Percentiles rank a stretch among this genome's conserved stretches.
Conservation (phyloP, 2,888 invertebrate species). For the Dasysyrphus albostriatus region DNA sequence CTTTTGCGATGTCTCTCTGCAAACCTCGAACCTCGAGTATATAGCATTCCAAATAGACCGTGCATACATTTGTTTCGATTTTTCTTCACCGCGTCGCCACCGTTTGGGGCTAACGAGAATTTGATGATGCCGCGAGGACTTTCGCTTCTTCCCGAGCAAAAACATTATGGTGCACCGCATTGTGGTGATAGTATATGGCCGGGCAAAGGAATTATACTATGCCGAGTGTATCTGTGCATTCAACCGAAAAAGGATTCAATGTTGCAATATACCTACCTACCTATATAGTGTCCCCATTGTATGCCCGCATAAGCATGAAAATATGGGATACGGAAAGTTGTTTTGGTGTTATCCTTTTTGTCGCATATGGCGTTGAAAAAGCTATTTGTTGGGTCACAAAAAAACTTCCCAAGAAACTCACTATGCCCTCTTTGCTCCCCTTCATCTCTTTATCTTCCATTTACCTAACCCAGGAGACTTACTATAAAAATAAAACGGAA, state of each 20-base stretch:
- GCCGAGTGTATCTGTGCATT: slow-evolving; percentile 66
- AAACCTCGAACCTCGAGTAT: background rate
- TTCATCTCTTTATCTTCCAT: too few relatives aligned
- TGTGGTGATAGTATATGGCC: slow-evolving; percentile 58
- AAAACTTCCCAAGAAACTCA: slow-evolving; percentile 1
- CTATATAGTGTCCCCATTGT: slow-evolving; percentile 44
- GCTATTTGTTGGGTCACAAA: background rate
- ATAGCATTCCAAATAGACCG: slow-evolving; percentile 46
- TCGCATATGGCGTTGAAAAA: slow-evolving; percentile 58
- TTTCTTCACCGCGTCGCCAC: slow-evolving; percentile 42
- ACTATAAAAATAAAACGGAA: slow-evolving; percentile 31
- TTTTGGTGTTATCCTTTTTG: slow-evolving; percentile 55
- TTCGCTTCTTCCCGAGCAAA: slow-evolving; percentile 55
- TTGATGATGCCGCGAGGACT: slow-evolving; percentile 79
- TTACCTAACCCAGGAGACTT: background rate
- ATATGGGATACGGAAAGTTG: slow-evolving; percentile 52
- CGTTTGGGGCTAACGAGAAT: slow-evolving; percentile 79
- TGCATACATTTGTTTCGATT: slow-evolving; percentile 75
- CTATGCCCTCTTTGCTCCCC: background rate
- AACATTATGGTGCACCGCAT: slow-evolving; percentile 69
- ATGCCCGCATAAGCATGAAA: slow-evolving; percentile 33
- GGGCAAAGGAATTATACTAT: slow-evolving; percentile 61
- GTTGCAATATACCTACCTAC: slow-evolving; percentile 36
- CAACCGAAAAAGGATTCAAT: slow-evolving; percentile 68
- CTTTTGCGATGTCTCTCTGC: slow-evolving; percentile 28